Base-by-base conservation (phyloP, 1,140 invertebrate genomes). In the Listronotus oregonensis region DNA sequence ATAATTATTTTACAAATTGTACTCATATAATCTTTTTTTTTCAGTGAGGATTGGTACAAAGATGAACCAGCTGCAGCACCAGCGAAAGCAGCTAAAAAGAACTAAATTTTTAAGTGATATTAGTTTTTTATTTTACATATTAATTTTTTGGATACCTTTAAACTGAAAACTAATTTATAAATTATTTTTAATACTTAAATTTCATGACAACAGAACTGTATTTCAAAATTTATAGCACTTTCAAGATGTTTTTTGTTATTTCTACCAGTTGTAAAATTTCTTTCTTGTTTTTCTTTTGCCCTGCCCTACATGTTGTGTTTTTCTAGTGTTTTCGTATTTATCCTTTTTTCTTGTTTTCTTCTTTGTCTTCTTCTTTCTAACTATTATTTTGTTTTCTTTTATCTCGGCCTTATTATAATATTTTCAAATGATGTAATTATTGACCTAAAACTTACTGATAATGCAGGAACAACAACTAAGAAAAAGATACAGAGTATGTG, bases 1-100 rank as follows among this genome's bases (percentile, higher is more conserved):
- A n/a, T n/a, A n/a, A n/a, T n/a, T n/a, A n/a, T n/a, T n/a, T n/a
- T n/a, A n/a, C n/a, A n/a, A n/a, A n/a, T n/a, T n/a, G n/a, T n/a
- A n/a, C n/a, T n/a, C n/a, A n/a, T n/a, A n/a, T n/a, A n/a, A n/a
- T 62, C 71, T 74, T 75, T 69, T 62, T 42, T 74, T 85, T 85
- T 50, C 81, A 91, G 91, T 75, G 89, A 92, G 85, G 90, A 93
- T 74, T 93, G 91, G 91, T 93, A 90, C 84, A 92, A 92, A 80
- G 89, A 92, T 46, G 82, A 85, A 52, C 78, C 80, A 63, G 66
- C 70, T 56, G 63, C 61, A 44, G 52, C 61, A 31, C 61, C 67
- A 62, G 71, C 70, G 44, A 64, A 68, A 75, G 75, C 64, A 79
- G 71, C 64, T 73, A 80, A 68, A 56, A 72, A 70, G 39, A 40